A percentile compares a stretch with the other conserved stretches of the same genome.
Conservation (phyloP, 2,888 invertebrate genomes). For the Germaria angustata region DNA sequence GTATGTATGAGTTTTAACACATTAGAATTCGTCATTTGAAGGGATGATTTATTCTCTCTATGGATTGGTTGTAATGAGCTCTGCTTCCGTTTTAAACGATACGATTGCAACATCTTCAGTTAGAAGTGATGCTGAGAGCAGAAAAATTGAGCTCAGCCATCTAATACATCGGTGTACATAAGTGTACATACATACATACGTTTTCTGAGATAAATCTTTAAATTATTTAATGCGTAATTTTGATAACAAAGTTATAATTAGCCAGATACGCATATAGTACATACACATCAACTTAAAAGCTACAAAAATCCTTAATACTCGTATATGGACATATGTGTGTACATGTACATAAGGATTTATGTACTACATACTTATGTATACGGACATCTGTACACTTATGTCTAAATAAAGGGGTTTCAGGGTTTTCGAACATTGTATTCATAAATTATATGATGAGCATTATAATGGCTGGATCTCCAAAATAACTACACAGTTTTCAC, state of each 20-base stretch:
- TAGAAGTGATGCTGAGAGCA: constrained; percentile 51
- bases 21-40: constrained; percentile 24
- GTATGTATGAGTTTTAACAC: neutral
- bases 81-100: constrained; percentile 38
- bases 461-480: too few relatives aligned
- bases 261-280: constrained; percentile 50
- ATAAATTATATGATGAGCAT: too few relatives aligned
- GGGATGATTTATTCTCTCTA: constrained; percentile 64
- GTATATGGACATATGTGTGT: neutral
- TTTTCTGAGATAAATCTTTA: constrained; percentile 35
- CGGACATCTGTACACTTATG: too few relatives aligned
- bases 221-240: constrained; percentile 62
- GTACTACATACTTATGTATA: neutral
- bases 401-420: too few relatives aligned
- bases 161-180: constrained; percentile 25
- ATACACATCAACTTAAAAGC: neutral
- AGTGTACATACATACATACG: too few relatives aligned
- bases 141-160: constrained; percentile 36
- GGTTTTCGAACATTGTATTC: too few relatives aligned
- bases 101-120: constrained; percentile 35
- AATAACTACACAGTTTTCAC: too few relatives aligned
- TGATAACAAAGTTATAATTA: constrained; percentile 31
- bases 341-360: neutral
- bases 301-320: neutral
- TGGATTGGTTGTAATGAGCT: constrained; percentile 58